Conservation (phyloP, 2,113 vertebrate species). For the Lipophrys pholis region DNA sequence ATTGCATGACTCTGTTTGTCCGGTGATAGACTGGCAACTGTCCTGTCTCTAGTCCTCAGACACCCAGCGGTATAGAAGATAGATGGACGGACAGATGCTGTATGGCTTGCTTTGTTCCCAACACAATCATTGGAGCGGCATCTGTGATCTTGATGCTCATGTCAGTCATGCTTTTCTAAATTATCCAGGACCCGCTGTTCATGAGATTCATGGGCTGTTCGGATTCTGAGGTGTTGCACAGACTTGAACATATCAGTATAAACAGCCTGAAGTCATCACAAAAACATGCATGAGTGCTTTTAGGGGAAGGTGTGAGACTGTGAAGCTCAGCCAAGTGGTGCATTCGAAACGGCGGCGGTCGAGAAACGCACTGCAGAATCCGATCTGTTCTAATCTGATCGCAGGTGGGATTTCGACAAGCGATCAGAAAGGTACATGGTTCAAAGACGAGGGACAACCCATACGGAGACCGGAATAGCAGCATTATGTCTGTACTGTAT, state of each 20-base stretch:
- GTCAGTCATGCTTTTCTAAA: slow-evolving; percentile 2
- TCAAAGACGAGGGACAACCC: not conserved
- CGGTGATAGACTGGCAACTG: no score
- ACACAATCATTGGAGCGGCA: not conserved
- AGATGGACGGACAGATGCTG: not conserved
- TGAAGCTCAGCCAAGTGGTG: not conserved
- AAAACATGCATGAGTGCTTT: slow-evolving; percentile 28
- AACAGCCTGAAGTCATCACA: slow-evolving; percentile 40
- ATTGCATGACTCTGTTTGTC: no score
- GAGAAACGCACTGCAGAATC: slow-evolving; percentile 2
- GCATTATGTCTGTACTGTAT: not conserved
- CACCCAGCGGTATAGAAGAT: not conserved
- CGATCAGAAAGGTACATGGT: not conserved
- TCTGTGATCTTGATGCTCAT: not conserved
- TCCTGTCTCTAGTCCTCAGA: no score
- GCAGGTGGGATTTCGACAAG: not conserved
- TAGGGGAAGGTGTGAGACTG: slow-evolving; percentile 13
- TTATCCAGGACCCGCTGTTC: not conserved
- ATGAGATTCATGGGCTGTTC: slow-evolving; percentile 19
- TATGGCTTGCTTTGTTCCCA: not conserved
- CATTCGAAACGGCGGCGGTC: not conserved
- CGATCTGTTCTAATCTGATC: not conserved
- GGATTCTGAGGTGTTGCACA: slow-evolving; percentile 12
- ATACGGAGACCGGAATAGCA: not conserved
- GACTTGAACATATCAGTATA: slow-evolving; percentile 14